These are phyloP conservation scores for Gonatopus flavifemur DNA, from an alignment of 1,140 invertebrate genomes.

Conservation along the genomic window DNA sequence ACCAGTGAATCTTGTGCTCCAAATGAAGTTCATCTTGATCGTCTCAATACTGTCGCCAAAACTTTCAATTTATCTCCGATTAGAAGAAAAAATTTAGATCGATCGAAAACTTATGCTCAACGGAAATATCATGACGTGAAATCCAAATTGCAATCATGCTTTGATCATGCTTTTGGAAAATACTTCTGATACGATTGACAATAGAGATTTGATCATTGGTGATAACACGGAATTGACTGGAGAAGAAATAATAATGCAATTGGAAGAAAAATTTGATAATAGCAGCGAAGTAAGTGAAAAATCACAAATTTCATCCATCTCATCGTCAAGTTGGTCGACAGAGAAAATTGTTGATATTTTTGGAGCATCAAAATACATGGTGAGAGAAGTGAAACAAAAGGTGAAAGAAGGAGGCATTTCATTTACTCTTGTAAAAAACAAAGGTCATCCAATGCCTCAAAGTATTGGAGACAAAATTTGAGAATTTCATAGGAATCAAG, in stretches of 20 bases:
- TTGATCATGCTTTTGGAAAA: conserved; percentile 1
- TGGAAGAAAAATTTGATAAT: too few species aligned
- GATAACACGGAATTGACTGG: not conserved
- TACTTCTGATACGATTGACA: not conserved
- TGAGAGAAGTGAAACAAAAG: conserved; percentile 14
- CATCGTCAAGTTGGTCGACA: conserved; percentile 8
- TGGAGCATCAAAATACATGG: conserved; percentile 9
- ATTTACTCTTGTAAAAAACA: conserved; percentile 11
- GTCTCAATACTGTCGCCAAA: conserved; percentile 3
- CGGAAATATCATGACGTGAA: conserved; percentile 7
- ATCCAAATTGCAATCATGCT: conserved; percentile 7
- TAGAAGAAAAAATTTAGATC: conserved; percentile 8
- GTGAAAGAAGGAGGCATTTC: conserved; percentile 16
- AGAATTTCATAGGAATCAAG: too few species aligned
- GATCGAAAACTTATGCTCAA: conserved; percentile 8
- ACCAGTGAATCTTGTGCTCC: not conserved
- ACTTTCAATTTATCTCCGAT: conserved; percentile 7
- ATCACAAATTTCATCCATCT: conserved; percentile 6
- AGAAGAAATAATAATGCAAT: conserved; percentile 12
- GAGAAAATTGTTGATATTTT: conserved; percentile 9
- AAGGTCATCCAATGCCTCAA: conserved; percentile 8
- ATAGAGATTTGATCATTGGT: not conserved
- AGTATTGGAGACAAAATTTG: conserved; percentile 9
- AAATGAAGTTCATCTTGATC: conserved; percentile 1
- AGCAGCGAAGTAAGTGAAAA: conserved; percentile 7